These are phyloP conservation scores for Venturia canescens DNA, from an alignment of 1,140 invertebrate genomes.

Conservation along the genomic window DNA sequence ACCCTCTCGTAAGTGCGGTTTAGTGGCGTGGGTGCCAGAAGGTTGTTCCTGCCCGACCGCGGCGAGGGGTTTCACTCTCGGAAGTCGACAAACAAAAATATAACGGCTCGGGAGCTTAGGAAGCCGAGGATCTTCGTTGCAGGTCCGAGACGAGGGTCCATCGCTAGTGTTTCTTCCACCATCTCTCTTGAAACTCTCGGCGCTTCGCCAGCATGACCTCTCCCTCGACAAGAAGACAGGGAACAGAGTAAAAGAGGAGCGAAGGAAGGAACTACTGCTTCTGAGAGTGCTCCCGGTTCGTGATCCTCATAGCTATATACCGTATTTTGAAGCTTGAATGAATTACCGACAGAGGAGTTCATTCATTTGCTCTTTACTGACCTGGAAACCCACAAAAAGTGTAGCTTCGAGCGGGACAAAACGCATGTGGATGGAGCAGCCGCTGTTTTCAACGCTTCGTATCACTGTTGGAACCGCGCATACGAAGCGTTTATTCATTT, in stretches of 20 bases:
- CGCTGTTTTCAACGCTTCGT: conserved; percentile 47
- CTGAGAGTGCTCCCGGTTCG: conserved; percentile 26
- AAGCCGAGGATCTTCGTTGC: conserved; percentile 59
- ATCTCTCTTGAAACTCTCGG: conserved; percentile 43
- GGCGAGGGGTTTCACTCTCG: conserved; percentile 60
- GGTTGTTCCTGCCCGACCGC: conserved; percentile 38
- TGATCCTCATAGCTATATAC: conserved; percentile 58
- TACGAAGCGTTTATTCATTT: background rate
- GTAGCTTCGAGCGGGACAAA: conserved; percentile 53
- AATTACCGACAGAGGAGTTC: conserved; percentile 72
- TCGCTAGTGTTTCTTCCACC: conserved; percentile 29
- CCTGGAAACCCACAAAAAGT: conserved; percentile 75
- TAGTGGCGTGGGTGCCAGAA: conserved; percentile 41
- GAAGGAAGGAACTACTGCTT: conserved; percentile 28
- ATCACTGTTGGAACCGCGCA: background rate
- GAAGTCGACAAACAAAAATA: conserved; percentile 71
- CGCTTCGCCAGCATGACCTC: conserved; percentile 2
- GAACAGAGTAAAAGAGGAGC: conserved; percentile 25
- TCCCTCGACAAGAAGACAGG: conserved; percentile 49
- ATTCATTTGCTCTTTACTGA: conserved; percentile 73
- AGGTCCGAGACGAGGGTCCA: conserved; percentile 59
- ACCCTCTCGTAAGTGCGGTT: conserved; percentile 61
- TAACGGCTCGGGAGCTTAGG: conserved; percentile 65
- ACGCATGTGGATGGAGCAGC: conserved; percentile 51
- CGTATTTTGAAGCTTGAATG: conserved; percentile 71